Base-by-base conservation (phyloP, 2,797 vertebrate genomes). In the Tolypeutes matacus region DNA sequence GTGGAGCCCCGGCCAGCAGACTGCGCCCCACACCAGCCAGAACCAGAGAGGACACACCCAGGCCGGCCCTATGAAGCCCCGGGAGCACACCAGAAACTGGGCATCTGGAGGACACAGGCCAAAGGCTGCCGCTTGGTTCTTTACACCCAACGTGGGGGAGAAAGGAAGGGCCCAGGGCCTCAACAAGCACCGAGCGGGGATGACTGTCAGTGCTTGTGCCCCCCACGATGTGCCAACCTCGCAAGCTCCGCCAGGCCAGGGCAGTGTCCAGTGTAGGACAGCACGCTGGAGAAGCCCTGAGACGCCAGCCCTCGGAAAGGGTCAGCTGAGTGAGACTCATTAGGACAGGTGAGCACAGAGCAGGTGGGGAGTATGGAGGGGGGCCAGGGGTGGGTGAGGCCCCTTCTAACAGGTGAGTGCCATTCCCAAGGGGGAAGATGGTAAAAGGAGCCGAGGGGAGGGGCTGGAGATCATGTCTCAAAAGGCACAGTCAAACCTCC, bases 1-100 rank as follows among this genome's bases (percentile, higher is more conserved):
- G 97, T 98, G 92, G 98, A 98, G 97, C 98, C 97, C 98, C 98
- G 98, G 87, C 97, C 97, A 98, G 98, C 98, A 98, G 98, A 98
- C 98, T 97, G 97, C 97, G 89, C 97, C 98, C 98, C 97, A 97
- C 72, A 92, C 97, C 96, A 98, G 98, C 97, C 98, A 96, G 96
- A 92, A 93, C 95, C 85, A 87, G 82, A 94, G 67, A 65, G 88
- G 1, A 93, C 93, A 97, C 96, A 92, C 84, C 88, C 94, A 90
- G 70, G 92, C 95, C 5, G 65, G 17, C 70, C 95, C 93, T 64
- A 96, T 83, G 75, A 73, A 86, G 89, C n/a, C 73, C 77, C 94
- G 88, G 94, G 60, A 84, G 0, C 3, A 67, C 60, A 25, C 67
- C 8, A n/a, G 21, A 82, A 73, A 94, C 34, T 12, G 29, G 42